These are phyloP conservation scores for Sarcophaga rosellei DNA, from an alignment of 2,888 invertebrate genomes.

Conservation along the genomic window DNA sequence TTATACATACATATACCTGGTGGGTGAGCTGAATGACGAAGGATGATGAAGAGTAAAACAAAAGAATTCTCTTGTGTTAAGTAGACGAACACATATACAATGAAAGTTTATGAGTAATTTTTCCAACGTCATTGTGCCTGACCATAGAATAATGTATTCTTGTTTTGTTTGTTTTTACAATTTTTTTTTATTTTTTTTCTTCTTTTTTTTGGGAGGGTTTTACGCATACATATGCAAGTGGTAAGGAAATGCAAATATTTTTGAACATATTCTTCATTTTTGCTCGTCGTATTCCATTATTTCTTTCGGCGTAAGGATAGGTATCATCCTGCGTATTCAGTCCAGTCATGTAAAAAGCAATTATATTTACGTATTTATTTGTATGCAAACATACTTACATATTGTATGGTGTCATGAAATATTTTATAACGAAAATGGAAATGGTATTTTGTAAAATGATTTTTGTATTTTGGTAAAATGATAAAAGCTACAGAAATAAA, in stretches of 20 bases:
- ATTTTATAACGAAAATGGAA: no score
- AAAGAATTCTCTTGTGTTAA: background rate
- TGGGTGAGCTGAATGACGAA: background rate
- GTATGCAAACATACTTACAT: no score
- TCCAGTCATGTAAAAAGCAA: background rate
- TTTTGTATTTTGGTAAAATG: no score
- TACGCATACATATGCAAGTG: background rate
- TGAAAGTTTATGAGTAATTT: slow-evolving; percentile 20
- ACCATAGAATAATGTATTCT: slow-evolving; percentile 28
- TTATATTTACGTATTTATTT: background rate
- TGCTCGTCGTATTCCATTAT: background rate
- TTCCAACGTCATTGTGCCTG: slow-evolving; percentile 51
- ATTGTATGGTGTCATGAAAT: no score
- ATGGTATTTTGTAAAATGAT: no score
- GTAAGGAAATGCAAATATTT: background rate
- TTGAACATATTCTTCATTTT: background rate
- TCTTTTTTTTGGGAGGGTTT: background rate
- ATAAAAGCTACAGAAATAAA: no score
- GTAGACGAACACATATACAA: background rate
- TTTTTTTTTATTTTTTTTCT: background rate
- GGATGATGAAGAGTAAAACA: background rate
- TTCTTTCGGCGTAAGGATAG: background rate
- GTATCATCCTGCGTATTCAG: background rate
- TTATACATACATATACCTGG: background rate
- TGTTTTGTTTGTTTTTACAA: background rate